phyloP scores from a whole-genome alignment of 2,113 vertebrate genomes.

The Pionites leucogaster region DNA sequence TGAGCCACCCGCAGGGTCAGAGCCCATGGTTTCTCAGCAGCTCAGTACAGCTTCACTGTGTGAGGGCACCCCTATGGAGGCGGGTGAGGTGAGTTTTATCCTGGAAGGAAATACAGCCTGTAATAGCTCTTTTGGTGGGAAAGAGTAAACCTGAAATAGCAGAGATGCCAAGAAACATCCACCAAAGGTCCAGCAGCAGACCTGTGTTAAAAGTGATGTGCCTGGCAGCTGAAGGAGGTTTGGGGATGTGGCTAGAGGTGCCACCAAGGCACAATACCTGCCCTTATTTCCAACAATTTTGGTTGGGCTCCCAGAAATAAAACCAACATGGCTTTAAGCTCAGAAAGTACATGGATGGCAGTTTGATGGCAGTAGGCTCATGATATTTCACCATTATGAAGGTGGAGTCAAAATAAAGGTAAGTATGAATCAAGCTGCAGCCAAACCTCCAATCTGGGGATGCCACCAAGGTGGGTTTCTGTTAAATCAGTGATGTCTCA shows the following conservation, averaged over 20 bases:
- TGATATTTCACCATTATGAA: accelerated
- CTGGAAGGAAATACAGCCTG: not conserved
- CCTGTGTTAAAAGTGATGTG: not conserved
- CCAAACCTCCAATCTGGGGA: not conserved
- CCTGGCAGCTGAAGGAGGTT: not conserved
- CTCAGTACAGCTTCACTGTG: not conserved
- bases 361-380: not conserved
- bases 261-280: not conserved
- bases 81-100: not conserved
- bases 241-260: not conserved
- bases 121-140: not conserved
- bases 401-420: not conserved
- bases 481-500: not conserved
- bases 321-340: not conserved
- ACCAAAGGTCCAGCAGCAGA: not conserved
- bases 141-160: not conserved
- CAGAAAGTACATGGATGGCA: not conserved
- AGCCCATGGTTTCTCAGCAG: accelerated
- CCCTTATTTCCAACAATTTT: not conserved
- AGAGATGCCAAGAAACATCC: not conserved
- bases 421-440: not conserved
- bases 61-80: accelerated
- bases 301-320: not conserved
- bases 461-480: not conserved
- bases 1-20: not conserved